These are phyloP conservation scores for Andrena praecox DNA, from an alignment of 2,888 invertebrate genomes.

Conservation along the genomic window DNA sequence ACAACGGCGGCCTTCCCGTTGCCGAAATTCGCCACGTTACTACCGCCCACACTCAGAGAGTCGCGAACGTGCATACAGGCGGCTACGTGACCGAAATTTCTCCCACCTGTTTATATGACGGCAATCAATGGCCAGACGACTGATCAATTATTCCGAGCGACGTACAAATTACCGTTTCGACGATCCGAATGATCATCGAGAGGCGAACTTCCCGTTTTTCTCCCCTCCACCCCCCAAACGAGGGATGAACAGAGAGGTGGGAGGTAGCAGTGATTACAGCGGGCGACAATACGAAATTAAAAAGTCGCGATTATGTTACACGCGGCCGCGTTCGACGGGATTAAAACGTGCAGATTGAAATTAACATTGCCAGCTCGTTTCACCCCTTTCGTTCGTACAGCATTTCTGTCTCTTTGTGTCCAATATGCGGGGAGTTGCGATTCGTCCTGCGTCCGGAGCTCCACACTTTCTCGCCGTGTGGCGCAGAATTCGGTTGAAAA, in stretches of 20 bases:
- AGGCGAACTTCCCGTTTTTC: constrained; percentile 19
- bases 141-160: constrained; percentile 61
- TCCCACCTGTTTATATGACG: constrained; percentile 52
- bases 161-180: constrained; percentile 54
- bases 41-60: constrained; percentile 25
- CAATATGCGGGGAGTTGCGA: neutral
- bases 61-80: constrained; percentile 43
- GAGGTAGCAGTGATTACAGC: constrained; percentile 13
- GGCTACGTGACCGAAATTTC: constrained; percentile 68
- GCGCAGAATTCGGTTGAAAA: neutral
- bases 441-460: neutral
- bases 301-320: constrained; percentile 29
- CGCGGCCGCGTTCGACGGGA: constrained; percentile 2
- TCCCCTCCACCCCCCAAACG: neutral
- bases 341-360: constrained; percentile 44
- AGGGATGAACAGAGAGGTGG: no score
- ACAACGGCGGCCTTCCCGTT: constrained; percentile 28
- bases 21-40: constrained; percentile 51
- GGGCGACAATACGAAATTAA: constrained; percentile 37
- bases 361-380: constrained; percentile 36
- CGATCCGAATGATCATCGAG: constrained; percentile 3
- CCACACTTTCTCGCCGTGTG: neutral
- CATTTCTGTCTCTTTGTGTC: constrained; percentile 1
- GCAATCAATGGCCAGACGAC: constrained; percentile 63
- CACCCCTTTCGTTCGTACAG: neutral